These are phyloP conservation scores for Zaprionus africanus DNA, from an alignment of 1,140 invertebrate species.

Conservation along the genomic window DNA sequence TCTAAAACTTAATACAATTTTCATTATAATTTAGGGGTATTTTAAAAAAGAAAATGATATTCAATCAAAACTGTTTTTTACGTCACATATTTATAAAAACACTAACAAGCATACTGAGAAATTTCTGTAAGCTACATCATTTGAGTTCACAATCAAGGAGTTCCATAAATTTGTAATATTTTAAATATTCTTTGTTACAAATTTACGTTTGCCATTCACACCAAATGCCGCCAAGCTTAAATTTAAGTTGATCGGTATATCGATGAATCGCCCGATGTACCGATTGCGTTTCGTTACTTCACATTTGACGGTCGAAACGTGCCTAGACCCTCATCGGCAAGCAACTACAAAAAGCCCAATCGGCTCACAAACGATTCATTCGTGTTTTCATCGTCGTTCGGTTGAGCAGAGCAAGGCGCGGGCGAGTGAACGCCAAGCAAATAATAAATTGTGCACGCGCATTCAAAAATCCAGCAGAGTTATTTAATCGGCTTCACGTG, in stretches of 20 bases:
- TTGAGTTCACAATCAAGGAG: background rate
- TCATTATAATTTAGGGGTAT: no score
- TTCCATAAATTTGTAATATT: background rate
- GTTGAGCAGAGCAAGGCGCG: constrained; percentile 11
- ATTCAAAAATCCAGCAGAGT: constrained; percentile 27
- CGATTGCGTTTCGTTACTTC: constrained; percentile 2
- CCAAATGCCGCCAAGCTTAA: background rate
- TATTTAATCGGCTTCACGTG: constrained; percentile 47
- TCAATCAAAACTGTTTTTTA: background rate
- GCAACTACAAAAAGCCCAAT: constrained; percentile 35
- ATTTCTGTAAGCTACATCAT: background rate
- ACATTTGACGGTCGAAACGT: background rate
- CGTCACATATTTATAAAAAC: background rate
- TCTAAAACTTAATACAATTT: background rate
- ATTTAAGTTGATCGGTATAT: background rate
- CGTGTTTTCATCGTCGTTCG: constrained; percentile 43
- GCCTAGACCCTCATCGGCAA: background rate
- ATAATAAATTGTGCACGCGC: constrained; percentile 38
- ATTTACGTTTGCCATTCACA: background rate
- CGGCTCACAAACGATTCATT: constrained; percentile 28
- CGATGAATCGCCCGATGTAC: constrained; percentile 6
- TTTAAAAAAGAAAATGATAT: background rate
- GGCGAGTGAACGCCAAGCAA: background rate
- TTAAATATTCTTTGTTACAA: background rate
- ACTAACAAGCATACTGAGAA: background rate